A percentile compares a stretch with the other conserved stretches of the same genome.
phyloP scores from a whole-genome alignment of 1,140 invertebrate species.

The Drosophila ironensis region DNA sequence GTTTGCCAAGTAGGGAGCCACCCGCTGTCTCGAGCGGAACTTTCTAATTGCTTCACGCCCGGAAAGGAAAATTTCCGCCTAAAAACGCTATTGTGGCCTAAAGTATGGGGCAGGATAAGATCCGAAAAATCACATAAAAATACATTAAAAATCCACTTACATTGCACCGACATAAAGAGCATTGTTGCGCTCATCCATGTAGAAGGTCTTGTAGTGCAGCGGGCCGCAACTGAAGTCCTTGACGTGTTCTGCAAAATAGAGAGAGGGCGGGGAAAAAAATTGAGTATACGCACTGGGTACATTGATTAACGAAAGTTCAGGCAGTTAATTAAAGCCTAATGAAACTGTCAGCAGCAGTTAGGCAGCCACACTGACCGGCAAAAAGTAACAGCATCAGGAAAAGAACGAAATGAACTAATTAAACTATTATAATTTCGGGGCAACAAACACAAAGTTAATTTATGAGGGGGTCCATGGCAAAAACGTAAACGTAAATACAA shows the following conservation, averaged over 20 bases:
- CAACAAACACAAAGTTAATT: conserved; percentile 63
- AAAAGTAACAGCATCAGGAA: neutral
- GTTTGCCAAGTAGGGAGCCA: conserved; percentile 28
- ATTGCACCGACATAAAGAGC: conserved; percentile 93
- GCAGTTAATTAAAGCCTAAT: conserved; percentile 72
- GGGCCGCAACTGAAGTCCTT: conserved; percentile 91
- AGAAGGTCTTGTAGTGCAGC: conserved; percentile 92
- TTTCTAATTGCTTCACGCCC: conserved; percentile 60
- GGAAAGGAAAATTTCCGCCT: conserved; percentile 5
- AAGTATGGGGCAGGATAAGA: neutral
- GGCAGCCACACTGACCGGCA: neutral
- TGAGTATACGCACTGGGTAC: conserved; percentile 27
- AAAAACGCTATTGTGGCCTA: conserved; percentile 14
- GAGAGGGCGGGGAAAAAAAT: conserved; percentile 19
- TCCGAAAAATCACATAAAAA: neutral
- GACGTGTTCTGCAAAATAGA: conserved; percentile 90
- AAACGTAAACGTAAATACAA: conserved; percentile 66
- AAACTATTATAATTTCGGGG: conserved; percentile 75
- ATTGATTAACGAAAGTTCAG: conserved; percentile 16
- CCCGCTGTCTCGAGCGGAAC: conserved; percentile 42
- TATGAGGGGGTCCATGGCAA: conserved; percentile 32
- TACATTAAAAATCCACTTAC: conserved; percentile 85
- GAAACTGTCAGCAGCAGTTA: conserved; percentile 65
- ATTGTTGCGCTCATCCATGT: conserved; percentile 89
- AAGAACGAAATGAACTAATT: conserved; percentile 61